Conservation (phyloP, 2,797 vertebrate species). For the Sebastes taczanowskii region DNA sequence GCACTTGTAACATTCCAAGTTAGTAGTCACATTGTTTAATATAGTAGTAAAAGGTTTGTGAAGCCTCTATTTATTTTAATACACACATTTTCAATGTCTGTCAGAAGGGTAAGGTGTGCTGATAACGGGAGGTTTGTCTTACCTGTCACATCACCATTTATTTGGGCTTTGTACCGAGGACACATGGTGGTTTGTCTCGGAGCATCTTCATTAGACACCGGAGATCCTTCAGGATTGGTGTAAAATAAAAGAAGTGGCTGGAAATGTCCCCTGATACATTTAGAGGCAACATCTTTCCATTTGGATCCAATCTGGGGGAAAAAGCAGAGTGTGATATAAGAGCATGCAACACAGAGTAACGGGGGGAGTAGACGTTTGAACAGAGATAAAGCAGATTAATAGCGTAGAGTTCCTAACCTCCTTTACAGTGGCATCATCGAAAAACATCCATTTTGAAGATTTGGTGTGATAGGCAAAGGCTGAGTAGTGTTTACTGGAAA, state of each 20-base stretch:
- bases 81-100: not conserved
- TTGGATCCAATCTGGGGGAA: conserved; percentile 90
- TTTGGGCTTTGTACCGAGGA: conserved; percentile 87
- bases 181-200: conserved; percentile 92
- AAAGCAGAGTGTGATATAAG: not conserved
- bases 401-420: conserved; percentile 84
- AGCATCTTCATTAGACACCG: conserved; percentile 94
- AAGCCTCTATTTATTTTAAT: not conserved
- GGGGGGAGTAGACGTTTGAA: not conserved
- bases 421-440: conserved; percentile 97
- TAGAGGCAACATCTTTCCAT: conserved; percentile 97
- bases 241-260: conserved; percentile 97
- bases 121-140: conserved; percentile 37
- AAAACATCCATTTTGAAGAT: conserved; percentile 97
- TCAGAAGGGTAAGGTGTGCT: not conserved
- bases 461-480: conserved; percentile 98
- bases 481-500: conserved; percentile 96
- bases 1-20: not conserved
- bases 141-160: conserved; percentile 87
- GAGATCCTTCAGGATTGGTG: conserved; percentile 92
- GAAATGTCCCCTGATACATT: conserved; percentile 95
- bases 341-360: conserved; percentile 2
- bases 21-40: not conserved
- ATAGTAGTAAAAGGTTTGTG: not conserved
- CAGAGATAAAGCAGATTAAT: conserved; percentile 24